A percentile compares a stretch with the other conserved stretches of the same genome.
Evolutionary conservation across 1,140 invertebrate genomes (phyloP).

Genomic region (Plectrocnemia conspersa): DNA sequence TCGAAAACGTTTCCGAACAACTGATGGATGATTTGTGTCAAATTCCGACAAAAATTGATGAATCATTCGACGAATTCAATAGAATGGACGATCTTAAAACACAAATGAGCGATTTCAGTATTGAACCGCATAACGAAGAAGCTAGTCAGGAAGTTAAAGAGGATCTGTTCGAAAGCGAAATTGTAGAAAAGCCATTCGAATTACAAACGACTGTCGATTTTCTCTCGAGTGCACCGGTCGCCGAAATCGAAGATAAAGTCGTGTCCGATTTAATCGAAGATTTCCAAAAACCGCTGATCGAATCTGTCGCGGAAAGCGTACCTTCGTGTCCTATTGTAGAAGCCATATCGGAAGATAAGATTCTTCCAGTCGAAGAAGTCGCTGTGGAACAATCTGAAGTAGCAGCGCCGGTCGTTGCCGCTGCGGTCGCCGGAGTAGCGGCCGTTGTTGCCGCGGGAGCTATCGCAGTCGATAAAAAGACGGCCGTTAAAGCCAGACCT

Average conservation of each 20-base stretch:
- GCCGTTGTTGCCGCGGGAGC: conserved; percentile 37
- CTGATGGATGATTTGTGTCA: conserved; percentile 14
- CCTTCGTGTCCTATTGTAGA: no score
- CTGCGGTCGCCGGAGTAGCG: conserved; percentile 35
- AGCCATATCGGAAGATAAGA: no score
- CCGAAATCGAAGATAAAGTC: no score
- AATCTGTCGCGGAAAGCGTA: neutral
- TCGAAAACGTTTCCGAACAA: conserved; percentile 24
- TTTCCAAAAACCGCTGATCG: neutral
- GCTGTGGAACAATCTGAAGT: conserved; percentile 24
- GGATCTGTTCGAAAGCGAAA: neutral
- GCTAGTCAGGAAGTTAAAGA: neutral
- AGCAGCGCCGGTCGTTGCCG: conserved; percentile 37
- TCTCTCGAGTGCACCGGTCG: no score
- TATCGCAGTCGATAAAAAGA: conserved; percentile 26
- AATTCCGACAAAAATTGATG: conserved; percentile 8
- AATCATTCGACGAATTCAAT: neutral
- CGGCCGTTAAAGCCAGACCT: conserved; percentile 36
- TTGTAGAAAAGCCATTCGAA: no score
- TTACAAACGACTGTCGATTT: no score
- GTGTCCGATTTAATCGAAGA: no score
- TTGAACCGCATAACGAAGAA: neutral
- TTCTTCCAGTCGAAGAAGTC: no score
- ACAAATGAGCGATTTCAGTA: neutral
- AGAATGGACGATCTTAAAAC: neutral